Conservation (phyloP, 2,888 invertebrate species). For the Nephrotoma appendiculata region DNA sequence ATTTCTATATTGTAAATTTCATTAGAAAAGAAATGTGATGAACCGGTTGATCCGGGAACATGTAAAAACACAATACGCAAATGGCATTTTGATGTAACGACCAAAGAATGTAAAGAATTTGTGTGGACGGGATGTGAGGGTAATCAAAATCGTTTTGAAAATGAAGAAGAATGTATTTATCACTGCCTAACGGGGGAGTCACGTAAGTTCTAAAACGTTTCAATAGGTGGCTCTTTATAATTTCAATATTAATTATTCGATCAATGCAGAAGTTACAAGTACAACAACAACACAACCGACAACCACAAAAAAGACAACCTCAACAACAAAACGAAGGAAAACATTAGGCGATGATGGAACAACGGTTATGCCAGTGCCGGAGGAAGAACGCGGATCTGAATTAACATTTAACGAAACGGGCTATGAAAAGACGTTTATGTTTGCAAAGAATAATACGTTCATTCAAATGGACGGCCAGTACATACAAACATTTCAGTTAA, state of each 20-base stretch:
- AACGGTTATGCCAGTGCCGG: conserved; percentile 45
- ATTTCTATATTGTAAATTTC: neutral
- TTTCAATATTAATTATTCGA: neutral
- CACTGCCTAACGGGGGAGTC: conserved; percentile 42
- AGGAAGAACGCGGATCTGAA: conserved; percentile 59
- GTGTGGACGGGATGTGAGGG: conserved; percentile 56
- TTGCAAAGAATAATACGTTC: conserved; percentile 78
- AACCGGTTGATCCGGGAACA: conserved; percentile 37
- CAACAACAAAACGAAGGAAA: conserved; percentile 19
- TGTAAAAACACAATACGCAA: conserved; percentile 50
- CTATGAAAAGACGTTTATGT: conserved; percentile 76
- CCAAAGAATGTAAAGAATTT: conserved; percentile 44
- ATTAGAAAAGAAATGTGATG: conserved; percentile 23
- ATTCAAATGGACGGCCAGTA: conserved; percentile 84
- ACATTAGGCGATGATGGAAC: conserved; percentile 16
- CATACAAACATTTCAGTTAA: conserved; percentile 76
- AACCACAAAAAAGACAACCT: conserved; percentile 33
- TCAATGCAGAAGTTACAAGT: conserved; percentile 20
- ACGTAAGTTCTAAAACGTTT: conserved; percentile 27
- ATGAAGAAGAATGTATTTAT: conserved; percentile 48
- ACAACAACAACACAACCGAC: conserved; percentile 37
- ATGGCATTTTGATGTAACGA: conserved; percentile 47
- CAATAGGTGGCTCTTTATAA: neutral
- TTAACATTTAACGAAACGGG: conserved; percentile 77
- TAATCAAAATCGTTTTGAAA: conserved; percentile 48